Percentiles rank a stretch among this genome's conserved stretches.
Conservation (phyloP, 1,140 invertebrate species). For the Aphis gossypii region DNA sequence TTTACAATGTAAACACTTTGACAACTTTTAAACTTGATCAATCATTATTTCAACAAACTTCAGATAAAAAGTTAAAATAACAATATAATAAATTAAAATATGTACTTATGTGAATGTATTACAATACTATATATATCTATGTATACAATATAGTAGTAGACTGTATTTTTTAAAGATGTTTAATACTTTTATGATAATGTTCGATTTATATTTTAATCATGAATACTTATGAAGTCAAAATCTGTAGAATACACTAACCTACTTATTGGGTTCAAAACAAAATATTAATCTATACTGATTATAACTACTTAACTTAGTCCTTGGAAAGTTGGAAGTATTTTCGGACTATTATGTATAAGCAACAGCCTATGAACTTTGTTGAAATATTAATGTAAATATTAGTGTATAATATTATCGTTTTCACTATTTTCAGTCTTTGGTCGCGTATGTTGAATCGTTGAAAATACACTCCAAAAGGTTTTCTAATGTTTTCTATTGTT, state of each 20-base stretch:
- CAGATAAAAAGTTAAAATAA: neutral
- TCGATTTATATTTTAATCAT: neutral
- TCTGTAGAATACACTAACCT: neutral
- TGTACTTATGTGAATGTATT: neutral
- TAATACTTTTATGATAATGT: neutral
- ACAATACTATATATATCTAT: neutral
- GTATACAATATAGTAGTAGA: neutral
- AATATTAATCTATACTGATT: neutral
- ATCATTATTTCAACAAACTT: neutral
- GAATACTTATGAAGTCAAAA: neutral
- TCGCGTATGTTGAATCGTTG: neutral
- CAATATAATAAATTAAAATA: neutral
- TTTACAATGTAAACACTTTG: neutral
- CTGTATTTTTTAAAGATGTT: neutral
- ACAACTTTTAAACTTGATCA: slow-evolving; percentile 8
- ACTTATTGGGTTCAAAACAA: neutral
- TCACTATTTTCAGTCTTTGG: neutral
- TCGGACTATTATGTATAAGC: neutral
- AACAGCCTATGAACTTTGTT: neutral
- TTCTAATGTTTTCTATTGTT: neutral
- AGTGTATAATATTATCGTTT: neutral
- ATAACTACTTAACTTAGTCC: neutral
- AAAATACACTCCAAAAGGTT: neutral
- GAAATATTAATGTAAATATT: neutral
- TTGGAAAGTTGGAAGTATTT: neutral